phyloP scores from a whole-genome alignment of 2,113 vertebrate species.

The Arenaria interpres region DNA sequence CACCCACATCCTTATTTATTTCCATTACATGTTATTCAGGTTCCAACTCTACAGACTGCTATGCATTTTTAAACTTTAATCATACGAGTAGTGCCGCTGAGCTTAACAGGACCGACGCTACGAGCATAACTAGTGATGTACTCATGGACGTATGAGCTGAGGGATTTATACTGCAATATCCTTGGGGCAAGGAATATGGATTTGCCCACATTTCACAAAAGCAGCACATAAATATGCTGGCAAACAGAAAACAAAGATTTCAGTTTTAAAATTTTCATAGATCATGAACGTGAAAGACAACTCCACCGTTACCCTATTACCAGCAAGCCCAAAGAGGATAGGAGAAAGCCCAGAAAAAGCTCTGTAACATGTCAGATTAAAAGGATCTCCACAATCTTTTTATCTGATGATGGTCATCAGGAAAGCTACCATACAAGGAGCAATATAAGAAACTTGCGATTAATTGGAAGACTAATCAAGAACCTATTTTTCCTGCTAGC shows the following conservation, averaged over 20 bases:
- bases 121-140: neutral
- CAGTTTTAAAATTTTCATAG: neutral
- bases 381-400: neutral
- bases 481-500: neutral
- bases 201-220: neutral
- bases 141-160: neutral
- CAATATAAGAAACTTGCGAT: neutral
- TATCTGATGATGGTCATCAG: neutral
- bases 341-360: neutral
- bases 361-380: neutral
- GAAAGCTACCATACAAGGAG: neutral
- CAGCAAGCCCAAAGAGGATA: neutral
- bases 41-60: neutral
- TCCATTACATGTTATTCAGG: neutral
- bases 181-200: neutral
- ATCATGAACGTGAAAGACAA: neutral
- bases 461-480: neutral
- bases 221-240: neutral
- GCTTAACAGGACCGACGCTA: neutral
- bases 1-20: neutral
- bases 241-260: constrained; percentile 14
- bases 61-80: neutral
- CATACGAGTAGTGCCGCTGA: neutral
- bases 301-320: neutral
- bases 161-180: neutral